A percentile compares a stretch with the other conserved stretches of the same genome.
Conservation (phyloP, 2,888 invertebrate species). For the Eumerus sabulonum region DNA sequence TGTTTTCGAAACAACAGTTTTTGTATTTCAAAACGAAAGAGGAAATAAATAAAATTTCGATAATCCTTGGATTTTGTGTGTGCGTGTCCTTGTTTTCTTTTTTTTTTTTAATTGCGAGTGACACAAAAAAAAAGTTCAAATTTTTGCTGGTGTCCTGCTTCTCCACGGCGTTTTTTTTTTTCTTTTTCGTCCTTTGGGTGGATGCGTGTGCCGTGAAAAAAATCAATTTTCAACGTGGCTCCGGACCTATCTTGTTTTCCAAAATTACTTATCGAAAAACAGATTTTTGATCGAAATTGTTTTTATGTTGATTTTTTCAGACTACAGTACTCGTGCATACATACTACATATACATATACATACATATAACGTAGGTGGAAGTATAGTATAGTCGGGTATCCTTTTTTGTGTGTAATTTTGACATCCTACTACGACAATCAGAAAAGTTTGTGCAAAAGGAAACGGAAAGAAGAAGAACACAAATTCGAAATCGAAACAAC, state of each 20-base stretch:
- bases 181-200: too few relatives aligned
- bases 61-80: background rate
- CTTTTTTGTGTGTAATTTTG: conserved; percentile 31
- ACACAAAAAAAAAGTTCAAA: background rate
- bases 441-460: conserved; percentile 15
- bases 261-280: background rate
- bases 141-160: too few relatives aligned
- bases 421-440: conserved; percentile 43
- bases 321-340: background rate
- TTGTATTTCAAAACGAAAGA: background rate
- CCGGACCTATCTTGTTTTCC: too few relatives aligned
- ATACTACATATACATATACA: background rate
- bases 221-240: too few relatives aligned
- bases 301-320: background rate
- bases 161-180: too few relatives aligned
- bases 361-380: background rate
- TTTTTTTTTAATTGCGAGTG: conserved; percentile 34
- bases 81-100: too few relatives aligned
- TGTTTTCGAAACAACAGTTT: too few relatives aligned
- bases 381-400: conserved; percentile 13
- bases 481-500: background rate
- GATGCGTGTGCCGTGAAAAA: too few relatives aligned
- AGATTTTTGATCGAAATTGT: background rate
- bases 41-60: conserved; percentile 8
- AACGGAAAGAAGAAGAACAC: conserved; percentile 16